phyloP scores from a whole-genome alignment of 2,797 vertebrate species.

The Acipenser transmontanus region DNA sequence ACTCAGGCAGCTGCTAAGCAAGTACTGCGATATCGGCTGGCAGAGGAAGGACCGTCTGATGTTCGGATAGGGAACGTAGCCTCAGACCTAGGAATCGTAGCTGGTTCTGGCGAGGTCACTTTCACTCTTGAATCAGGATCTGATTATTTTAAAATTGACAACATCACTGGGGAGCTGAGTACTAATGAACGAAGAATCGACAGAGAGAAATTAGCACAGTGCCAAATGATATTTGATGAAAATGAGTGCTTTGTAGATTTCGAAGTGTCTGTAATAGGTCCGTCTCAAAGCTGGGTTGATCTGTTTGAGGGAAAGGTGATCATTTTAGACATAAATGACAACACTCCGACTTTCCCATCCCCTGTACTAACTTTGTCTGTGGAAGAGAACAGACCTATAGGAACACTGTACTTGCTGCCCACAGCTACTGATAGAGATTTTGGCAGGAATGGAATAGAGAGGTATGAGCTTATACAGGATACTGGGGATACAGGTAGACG shows the following conservation, averaged over 20 bases:
- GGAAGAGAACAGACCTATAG: slow-evolving; percentile 95
- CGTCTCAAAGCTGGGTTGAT: slow-evolving; percentile 97
- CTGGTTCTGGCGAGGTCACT: slow-evolving; percentile 89
- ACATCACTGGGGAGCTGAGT: slow-evolving; percentile 94
- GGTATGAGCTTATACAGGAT: slow-evolving; percentile 93
- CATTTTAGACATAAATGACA: slow-evolving; percentile 94
- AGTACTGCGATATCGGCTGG: slow-evolving; percentile 86
- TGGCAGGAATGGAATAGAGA: slow-evolving; percentile 90
- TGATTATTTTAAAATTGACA: slow-evolving; percentile 96
- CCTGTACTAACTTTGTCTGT: slow-evolving; percentile 93
- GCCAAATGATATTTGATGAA: slow-evolving; percentile 98
- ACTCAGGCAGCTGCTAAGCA: slow-evolving; percentile 86
- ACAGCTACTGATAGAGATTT: slow-evolving; percentile 95
- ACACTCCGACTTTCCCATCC: slow-evolving; percentile 94
- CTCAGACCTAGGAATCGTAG: slow-evolving; percentile 83
- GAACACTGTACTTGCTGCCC: slow-evolving; percentile 91
- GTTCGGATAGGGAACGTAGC: slow-evolving; percentile 92
- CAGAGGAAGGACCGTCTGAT: slow-evolving; percentile 91
- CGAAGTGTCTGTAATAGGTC: slow-evolving; percentile 95
- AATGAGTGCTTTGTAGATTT: slow-evolving; percentile 98
- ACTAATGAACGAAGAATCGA: slow-evolving; percentile 93
- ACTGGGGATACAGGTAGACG: slow-evolving; percentile 65
- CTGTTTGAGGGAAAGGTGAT: slow-evolving; percentile 94
- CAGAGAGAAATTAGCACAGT: slow-evolving; percentile 95
- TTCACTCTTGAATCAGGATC: slow-evolving; percentile 95